A percentile compares a stretch with the other conserved stretches of the same genome.
Conservation (phyloP, 2,113 vertebrate species). For the Junco hyemalis region DNA sequence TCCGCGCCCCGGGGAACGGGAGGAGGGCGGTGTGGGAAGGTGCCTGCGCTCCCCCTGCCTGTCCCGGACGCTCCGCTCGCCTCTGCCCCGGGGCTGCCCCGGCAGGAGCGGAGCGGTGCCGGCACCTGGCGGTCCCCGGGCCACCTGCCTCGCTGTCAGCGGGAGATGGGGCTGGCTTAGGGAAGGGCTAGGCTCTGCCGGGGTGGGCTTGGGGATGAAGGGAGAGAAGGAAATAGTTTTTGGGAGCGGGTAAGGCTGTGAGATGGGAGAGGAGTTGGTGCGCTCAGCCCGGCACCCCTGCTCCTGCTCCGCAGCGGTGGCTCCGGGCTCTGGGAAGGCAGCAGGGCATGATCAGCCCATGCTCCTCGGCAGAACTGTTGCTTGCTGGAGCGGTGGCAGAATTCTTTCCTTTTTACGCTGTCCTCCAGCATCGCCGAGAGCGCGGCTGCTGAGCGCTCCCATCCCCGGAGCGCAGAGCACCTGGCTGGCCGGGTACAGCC, state of each 20-base stretch:
- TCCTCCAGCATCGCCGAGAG: background rate
- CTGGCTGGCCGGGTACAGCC: background rate
- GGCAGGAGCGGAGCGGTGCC: background rate
- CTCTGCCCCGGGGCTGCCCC: background rate
- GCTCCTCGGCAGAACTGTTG: background rate
- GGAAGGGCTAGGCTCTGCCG: background rate
- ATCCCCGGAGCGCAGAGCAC: background rate
- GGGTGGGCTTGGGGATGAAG: too few relatives aligned
- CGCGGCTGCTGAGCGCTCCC: background rate
- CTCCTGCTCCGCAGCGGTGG: background rate
- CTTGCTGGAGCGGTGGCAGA: background rate
- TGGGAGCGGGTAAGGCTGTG: background rate
- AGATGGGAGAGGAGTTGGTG: background rate
- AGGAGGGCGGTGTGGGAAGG: background rate
- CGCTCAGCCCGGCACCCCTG: background rate
- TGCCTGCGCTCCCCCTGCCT: background rate
- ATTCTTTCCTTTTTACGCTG: background rate
- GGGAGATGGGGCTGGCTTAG: background rate
- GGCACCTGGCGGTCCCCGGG: background rate
- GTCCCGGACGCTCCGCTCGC: background rate
- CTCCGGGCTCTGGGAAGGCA: background rate
- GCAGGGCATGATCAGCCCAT: rapidly evolving
- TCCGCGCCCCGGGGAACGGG: background rate
- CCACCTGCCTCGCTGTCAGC: background rate
- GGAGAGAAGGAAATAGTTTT: background rate